Evolutionary conservation across 1,140 invertebrate species (phyloP), one percentile per base, ranked within the genome.

Genomic region (Hermetia illucens): DNA sequence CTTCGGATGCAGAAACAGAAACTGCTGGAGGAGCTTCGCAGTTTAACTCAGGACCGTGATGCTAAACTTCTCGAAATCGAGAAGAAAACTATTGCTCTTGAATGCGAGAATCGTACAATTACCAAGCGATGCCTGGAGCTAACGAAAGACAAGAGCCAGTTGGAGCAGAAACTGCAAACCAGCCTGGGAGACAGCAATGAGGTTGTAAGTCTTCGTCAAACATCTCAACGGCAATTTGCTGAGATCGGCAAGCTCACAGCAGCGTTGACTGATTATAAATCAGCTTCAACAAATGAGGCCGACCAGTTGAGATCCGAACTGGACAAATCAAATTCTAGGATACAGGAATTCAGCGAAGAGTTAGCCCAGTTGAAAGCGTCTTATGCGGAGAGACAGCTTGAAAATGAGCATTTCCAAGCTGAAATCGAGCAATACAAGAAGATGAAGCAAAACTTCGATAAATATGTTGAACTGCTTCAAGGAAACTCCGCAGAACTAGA

Each of bases 31-130:
- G 55, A 58, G 18, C 46, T 58, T 19, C 44, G 52, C 21, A 36
- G 40, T 4, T 15, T 55, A 19, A 50, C 48, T n/a, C 32, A 50
- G 4, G 53, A 58, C 17, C 46, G 49, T 27, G 51, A 58, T 18
- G 46, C 44, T 5, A 55, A 51, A 25, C 36, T 53, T 1, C 35
- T 46, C 20, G 33, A 58, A 19, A 10, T 58, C 27, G 51, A 58
- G 33, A 38, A 41, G 15, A 42, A 38, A 8, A 13, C 55, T 13
- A 51, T 47, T 5, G 44, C 46, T 1, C 29, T 58, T 12, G 55
- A 58, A 17, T 36, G 52, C 18, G 55, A 58, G 16, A 58, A 57
- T 36, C 53, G 52, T n/a, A 43, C 43, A 18, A 48, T 58, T 37
- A 58, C 51, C 2, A 47, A 45, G 0, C 47, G 49, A 31, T 58